Percentiles rank a stretch among this genome's conserved stretches.
Conservation (phyloP, 2,888 invertebrate genomes). For the Mythimna loreyi region DNA sequence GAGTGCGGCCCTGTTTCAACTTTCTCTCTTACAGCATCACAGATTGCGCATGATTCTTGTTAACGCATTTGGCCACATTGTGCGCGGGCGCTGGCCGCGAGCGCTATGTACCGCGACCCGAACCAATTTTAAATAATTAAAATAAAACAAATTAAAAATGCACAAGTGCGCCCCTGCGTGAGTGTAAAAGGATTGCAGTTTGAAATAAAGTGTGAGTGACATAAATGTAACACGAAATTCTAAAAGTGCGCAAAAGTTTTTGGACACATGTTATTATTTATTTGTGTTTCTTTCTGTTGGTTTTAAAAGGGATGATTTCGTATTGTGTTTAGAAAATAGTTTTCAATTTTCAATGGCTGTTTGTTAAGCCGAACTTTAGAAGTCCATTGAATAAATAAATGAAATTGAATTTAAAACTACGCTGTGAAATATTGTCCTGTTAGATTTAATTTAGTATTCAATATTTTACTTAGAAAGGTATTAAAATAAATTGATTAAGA, state of each 20-base stretch:
- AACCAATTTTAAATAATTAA: conserved; percentile 56
- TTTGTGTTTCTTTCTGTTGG: conserved; percentile 19
- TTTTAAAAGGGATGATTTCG: conserved; percentile 13
- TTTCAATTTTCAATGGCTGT: conserved; percentile 2
- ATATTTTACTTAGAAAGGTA: not conserved
- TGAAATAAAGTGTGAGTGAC: conserved; percentile 52
- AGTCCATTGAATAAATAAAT: conserved; percentile 21
- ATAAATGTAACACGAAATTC: conserved; percentile 17
- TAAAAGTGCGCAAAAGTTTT: conserved; percentile 39
- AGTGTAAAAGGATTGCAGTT: conserved; percentile 65
- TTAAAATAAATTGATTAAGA: no score
- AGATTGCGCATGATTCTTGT: conserved; percentile 78
- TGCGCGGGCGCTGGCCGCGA: conserved; percentile 73
- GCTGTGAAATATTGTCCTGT: not conserved
- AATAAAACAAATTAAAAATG: conserved; percentile 54
- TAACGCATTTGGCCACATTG: conserved; percentile 75
- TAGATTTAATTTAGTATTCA: not conserved
- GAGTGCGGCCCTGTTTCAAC: conserved; percentile 79
- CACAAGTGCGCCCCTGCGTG: conserved; percentile 70
- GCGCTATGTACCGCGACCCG: conserved; percentile 67
- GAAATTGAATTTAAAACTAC: conserved; percentile 8
- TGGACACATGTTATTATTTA: conserved; percentile 26
- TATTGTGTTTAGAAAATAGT: conserved; percentile 17
- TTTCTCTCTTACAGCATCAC: conserved; percentile 89
- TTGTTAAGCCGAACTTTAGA: conserved; percentile 15